Evolutionary conservation across 2,888 invertebrate genomes (phyloP), one percentile per base, ranked within the genome.

Genomic region (Ochropacha duplaris): DNA sequence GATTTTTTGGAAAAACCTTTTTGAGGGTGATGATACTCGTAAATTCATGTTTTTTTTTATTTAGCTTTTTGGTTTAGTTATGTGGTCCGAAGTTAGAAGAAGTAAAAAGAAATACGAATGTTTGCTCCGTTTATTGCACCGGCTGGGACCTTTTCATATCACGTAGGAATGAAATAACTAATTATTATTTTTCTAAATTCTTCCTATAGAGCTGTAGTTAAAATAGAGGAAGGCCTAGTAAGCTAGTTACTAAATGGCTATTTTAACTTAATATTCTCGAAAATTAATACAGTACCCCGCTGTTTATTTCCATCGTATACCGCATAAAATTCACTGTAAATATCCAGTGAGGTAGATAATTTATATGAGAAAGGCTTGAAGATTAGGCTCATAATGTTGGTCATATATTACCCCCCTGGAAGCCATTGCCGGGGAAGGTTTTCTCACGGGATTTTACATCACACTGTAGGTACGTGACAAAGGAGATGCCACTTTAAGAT

Each of bases 381-480:
- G 88, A 88, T 89, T 89, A 88, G 81, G 81, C 79, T 73, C 76
- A 72, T 88, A 88, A 88, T 87, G 82, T 83, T 73, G 72, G 79
- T 77, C 79, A 84, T 90, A 87, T 79, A 80, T 88, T 79, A 89
- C 86, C 63, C 85, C 60, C 72, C 66, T 67, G 69, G 70, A 70
- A 69, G 74, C 68, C 56, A 68, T 62, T 59, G 66, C 60, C 59
- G 61, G 55, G 59, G 56, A 56, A 55, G 57, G 55, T 57, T 62
- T 57, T 31, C 55, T 50, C 28, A 28, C 31, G 49, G 55, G 54
- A 54, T 54, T 59, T 62, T 60, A 60, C 60, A 63, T 71, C 65
- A 62, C 56, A 57, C 55, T 54, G 50, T 26, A 62, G 63, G 56
- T 68, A 9, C 24, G 5, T 24, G 24, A 24, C 24, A 24, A 24